Evolutionary conservation across 2,113 vertebrate species (phyloP).

Genomic region (Ranitomeya imitator): DNA sequence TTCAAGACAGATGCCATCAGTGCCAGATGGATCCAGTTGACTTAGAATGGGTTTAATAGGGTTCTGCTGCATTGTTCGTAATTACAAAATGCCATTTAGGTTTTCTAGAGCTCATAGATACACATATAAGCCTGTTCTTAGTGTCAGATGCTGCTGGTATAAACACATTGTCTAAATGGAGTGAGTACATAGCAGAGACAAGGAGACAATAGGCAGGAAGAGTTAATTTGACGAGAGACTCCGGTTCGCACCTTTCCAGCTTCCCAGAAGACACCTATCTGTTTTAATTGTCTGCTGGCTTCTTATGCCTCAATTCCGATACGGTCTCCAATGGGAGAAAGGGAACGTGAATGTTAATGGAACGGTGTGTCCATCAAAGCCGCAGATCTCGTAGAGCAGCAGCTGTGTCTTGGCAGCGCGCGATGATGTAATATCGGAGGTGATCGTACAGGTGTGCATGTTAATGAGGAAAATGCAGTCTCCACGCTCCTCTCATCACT

Average conservation of each 20-base stretch:
- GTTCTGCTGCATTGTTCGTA: too few species aligned
- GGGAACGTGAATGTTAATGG: constrained; percentile 50
- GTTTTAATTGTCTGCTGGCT: constrained; percentile 37
- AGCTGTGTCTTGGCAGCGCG: constrained; percentile 61
- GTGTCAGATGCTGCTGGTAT: background rate
- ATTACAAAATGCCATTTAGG: background rate
- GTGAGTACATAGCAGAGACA: too few species aligned
- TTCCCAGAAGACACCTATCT: constrained; percentile 38
- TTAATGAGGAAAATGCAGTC: constrained; percentile 19
- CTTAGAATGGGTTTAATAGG: too few species aligned
- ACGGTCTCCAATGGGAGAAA: constrained; percentile 43
- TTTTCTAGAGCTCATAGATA: background rate
- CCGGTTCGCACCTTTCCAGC: background rate
- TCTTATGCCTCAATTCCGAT: constrained; percentile 1
- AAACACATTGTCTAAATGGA: background rate
- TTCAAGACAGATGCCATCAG: too few species aligned
- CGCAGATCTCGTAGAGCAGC: constrained; percentile 51
- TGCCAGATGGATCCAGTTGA: too few species aligned
- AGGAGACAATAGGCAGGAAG: background rate
- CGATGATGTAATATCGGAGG: constrained; percentile 66
- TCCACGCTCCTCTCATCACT: background rate
- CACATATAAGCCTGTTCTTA: background rate
- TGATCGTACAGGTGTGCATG: constrained; percentile 62
- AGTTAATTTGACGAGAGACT: constrained; percentile 9
- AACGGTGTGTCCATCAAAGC: constrained; percentile 61